A percentile compares a stretch with the other conserved stretches of the same genome.
phyloP scores from a whole-genome alignment of 2,797 vertebrate genomes.

The Ficedula albicollis region DNA sequence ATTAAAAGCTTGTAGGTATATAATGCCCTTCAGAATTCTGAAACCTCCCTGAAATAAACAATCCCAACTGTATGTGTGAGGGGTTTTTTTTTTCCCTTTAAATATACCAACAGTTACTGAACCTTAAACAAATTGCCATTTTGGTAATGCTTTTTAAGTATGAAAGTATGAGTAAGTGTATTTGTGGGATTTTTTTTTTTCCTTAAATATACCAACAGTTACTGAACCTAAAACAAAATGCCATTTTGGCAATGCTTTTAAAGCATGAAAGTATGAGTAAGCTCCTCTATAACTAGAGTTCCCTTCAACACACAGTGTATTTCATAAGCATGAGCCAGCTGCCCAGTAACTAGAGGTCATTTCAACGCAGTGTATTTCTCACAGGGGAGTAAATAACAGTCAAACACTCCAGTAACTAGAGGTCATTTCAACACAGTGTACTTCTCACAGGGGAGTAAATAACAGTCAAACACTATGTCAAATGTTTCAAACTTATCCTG shows the following conservation, averaged over 20 bases:
- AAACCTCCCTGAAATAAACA: neutral
- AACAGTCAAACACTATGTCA: neutral
- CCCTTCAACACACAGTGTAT: neutral
- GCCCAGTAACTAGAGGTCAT: neutral
- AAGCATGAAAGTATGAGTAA: neutral
- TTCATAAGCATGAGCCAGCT: neutral
- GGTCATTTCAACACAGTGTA: neutral
- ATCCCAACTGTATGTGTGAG: neutral
- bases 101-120: neutral
- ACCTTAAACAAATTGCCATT: neutral
- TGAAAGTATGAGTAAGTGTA: neutral
- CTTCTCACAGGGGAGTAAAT: neutral
- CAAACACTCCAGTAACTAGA: neutral
- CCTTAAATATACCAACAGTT: neutral
- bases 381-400: fast-evolving
- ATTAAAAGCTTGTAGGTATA: neutral
- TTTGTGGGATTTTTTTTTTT: neutral
- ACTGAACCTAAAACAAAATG: neutral
- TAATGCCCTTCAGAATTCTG: neutral
- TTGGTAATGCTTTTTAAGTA: neutral
- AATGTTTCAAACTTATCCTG: neutral
- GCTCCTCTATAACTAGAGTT: neutral
- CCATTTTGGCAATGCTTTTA: neutral
- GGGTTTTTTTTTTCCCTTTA: neutral
- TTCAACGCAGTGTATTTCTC: neutral